Percentiles rank a stretch among this genome's conserved stretches.
These are phyloP conservation scores for Drosophila quinaria DNA, from an alignment of 2,888 invertebrate species.

Conservation along the genomic window DNA sequence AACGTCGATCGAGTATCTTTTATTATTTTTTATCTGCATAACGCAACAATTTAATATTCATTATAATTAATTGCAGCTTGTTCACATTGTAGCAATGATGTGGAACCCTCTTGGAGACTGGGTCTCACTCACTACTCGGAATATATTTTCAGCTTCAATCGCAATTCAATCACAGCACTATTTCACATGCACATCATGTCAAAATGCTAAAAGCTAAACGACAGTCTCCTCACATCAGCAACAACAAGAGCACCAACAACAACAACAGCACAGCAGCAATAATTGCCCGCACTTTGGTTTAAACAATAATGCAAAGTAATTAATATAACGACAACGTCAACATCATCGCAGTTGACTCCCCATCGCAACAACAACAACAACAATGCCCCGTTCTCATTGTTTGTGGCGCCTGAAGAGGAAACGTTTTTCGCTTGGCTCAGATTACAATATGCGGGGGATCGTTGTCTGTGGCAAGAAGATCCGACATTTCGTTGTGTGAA, in stretches of 20 bases:
- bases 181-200: slow-evolving; percentile 57
- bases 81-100: slow-evolving; percentile 28
- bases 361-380: neutral
- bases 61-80: slow-evolving; percentile 67
- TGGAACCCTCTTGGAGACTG: slow-evolving; percentile 26
- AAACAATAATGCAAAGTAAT: slow-evolving; percentile 81
- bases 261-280: slow-evolving; percentile 21
- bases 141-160: slow-evolving; percentile 17
- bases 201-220: slow-evolving; percentile 48
- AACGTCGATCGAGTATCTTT: slow-evolving; percentile 10
- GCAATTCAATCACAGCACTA: slow-evolving; percentile 52
- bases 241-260: slow-evolving; percentile 12
- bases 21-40: slow-evolving; percentile 38
- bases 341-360: slow-evolving; percentile 24
- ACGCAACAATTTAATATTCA: slow-evolving; percentile 58
- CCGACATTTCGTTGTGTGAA: slow-evolving; percentile 25
- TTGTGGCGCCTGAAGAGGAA: slow-evolving; percentile 47
- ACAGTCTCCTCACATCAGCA: slow-evolving; percentile 36
- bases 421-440: slow-evolving; percentile 51
- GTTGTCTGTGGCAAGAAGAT: slow-evolving; percentile 30
- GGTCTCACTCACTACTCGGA: neutral
- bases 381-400: slow-evolving; percentile 37
- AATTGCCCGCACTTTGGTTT: slow-evolving; percentile 69
- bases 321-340: slow-evolving; percentile 60
- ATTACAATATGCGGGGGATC: slow-evolving; percentile 47